Evolutionary conservation across 2,113 vertebrate species (phyloP).

Genomic region (Pteropus alecto): DNA sequence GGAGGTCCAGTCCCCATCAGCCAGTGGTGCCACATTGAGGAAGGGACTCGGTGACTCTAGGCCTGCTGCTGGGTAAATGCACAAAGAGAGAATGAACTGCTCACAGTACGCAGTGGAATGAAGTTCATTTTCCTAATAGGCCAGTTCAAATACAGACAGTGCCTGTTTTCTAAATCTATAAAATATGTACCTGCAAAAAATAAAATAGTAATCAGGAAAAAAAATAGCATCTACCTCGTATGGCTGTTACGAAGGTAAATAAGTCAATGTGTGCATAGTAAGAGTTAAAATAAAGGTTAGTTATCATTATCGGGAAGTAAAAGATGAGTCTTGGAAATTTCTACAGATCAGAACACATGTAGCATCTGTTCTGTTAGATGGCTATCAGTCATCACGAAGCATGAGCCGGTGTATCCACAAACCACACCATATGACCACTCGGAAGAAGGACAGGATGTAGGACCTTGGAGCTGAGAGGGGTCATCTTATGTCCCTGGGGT

Average conservation of each 20-base stretch:
- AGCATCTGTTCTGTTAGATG: neutral
- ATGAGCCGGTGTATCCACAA: neutral
- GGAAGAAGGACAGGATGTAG: neutral
- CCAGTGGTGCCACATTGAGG: too few relatives aligned
- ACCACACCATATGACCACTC: neutral
- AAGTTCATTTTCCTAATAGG: constrained; percentile 69
- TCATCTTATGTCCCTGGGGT: neutral
- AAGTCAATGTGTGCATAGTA: neutral
- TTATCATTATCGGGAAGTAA: neutral
- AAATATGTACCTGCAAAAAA: neutral
- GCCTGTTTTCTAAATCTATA: constrained; percentile 42
- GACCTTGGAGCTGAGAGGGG: neutral
- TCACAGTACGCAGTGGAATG: constrained; percentile 49
- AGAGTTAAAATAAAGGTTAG: neutral
- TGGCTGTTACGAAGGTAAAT: neutral
- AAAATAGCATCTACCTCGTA: neutral
- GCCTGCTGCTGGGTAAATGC: constrained; percentile 24
- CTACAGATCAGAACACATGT: neutral
- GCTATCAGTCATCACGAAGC: neutral
- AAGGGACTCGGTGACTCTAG: too few relatives aligned
- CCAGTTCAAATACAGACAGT: constrained; percentile 61
- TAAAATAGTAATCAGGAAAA: neutral
- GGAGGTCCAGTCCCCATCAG: accelerated
- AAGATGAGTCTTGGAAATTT: neutral
- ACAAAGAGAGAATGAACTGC: constrained; percentile 71